Conservation (phyloP, 2,888 invertebrate genomes). For the Embidobia sp. region DNA sequence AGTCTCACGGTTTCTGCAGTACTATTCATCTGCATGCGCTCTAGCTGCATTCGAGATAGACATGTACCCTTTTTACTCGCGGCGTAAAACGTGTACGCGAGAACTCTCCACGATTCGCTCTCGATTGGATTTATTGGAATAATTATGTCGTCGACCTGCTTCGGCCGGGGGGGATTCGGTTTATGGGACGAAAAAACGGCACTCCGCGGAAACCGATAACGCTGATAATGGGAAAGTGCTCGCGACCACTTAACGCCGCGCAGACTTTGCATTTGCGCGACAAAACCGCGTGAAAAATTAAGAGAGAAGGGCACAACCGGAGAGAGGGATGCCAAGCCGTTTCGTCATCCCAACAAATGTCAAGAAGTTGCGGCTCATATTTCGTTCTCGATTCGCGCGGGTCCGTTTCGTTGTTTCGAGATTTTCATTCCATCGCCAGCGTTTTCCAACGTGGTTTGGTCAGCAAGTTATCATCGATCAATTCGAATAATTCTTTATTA, state of each 20-base stretch:
- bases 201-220: conserved; percentile 51
- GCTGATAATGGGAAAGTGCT: conserved; percentile 56
- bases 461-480: too few species aligned
- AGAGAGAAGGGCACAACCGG: conserved; percentile 21
- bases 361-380: conserved; percentile 57
- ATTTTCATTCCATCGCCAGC: neutral
- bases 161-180: conserved; percentile 56
- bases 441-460: too few species aligned
- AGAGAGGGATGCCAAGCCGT: conserved; percentile 40
- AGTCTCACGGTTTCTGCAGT: conserved; percentile 80
- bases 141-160: conserved; percentile 70
- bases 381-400: conserved; percentile 45
- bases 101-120: conserved; percentile 66
- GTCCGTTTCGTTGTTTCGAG: conserved; percentile 29
- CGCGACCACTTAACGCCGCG: conserved; percentile 34
- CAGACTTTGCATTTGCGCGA: conserved; percentile 40
- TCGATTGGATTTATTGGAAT: conserved; percentile 74
- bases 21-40: conserved; percentile 81
- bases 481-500: too few species aligned
- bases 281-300: conserved; percentile 35
- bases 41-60: conserved; percentile 63
- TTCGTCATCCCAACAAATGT: conserved; percentile 57
- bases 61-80: conserved; percentile 65
- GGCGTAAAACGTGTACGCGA: conserved; percentile 55
- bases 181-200: conserved; percentile 43